phyloP scores from a whole-genome alignment of 2,888 invertebrate genomes.

The Megastigmus dorsalis region DNA sequence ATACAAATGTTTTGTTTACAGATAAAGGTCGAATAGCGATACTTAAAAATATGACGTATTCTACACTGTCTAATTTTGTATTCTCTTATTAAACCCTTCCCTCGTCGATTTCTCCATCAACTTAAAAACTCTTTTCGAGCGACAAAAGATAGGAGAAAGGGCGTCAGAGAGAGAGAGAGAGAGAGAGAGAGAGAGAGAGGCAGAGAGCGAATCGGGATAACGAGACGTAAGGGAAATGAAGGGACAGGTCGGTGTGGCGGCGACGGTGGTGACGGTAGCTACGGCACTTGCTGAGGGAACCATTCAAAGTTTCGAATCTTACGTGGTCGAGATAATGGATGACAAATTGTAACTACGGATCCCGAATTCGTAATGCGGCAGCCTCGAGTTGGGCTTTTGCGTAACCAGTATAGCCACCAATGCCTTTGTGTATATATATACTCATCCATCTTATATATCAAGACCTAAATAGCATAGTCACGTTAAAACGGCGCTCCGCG shows the following conservation, averaged over 20 bases:
- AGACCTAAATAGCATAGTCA: constrained; percentile 10
- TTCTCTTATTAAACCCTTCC: too few species aligned
- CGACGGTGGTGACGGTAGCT: constrained; percentile 45
- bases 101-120: too few species aligned
- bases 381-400: too few species aligned
- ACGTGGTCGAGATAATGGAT: constrained; percentile 68
- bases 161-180: not conserved
- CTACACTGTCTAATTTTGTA: too few species aligned
- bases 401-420: too few species aligned
- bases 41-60: too few species aligned
- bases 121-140: not conserved
- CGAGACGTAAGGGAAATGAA: constrained; percentile 54
- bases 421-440: too few species aligned
- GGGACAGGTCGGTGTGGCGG: constrained; percentile 37
- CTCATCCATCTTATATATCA: too few species aligned
- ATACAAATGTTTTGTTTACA: too few species aligned
- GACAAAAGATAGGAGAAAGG: not conserved
- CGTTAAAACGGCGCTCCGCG: not conserved
- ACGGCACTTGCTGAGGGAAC: constrained; percentile 56
- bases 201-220: constrained; percentile 39
- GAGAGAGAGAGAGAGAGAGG: not conserved
- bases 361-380: constrained; percentile 65
- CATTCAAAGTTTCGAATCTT: constrained; percentile 69
- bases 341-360: constrained; percentile 69
- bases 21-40: too few species aligned